Percentiles rank a stretch among this genome's conserved stretches.
Conservation (phyloP, 2,888 invertebrate genomes). For the Leptopilina myrica region DNA sequence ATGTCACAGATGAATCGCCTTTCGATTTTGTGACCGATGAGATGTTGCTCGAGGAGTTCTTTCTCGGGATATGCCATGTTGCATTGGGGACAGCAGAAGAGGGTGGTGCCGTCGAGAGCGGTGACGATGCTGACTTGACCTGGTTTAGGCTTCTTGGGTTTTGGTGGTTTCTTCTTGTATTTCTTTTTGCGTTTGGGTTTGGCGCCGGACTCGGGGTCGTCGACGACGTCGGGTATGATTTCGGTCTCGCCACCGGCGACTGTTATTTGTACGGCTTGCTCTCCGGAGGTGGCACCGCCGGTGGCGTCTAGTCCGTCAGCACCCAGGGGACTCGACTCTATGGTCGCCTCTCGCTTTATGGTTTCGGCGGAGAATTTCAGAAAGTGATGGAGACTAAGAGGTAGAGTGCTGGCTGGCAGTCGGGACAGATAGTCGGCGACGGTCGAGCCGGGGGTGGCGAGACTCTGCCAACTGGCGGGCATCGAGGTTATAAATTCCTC, state of each 20-base stretch:
- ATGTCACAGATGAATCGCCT: conserved; percentile 87
- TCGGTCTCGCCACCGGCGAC: conserved; percentile 78
- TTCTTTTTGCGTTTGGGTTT: conserved; percentile 86
- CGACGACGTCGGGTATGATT: conserved; percentile 76
- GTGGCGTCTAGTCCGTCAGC: conserved; percentile 74
- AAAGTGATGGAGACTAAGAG: conserved; percentile 81
- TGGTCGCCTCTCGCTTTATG: conserved; percentile 77
- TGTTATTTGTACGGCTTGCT: conserved; percentile 78
- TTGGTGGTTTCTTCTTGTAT: conserved; percentile 88
- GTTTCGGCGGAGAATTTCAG: conserved; percentile 81
- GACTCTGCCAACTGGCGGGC: conserved; percentile 79
- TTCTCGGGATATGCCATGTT: conserved; percentile 90
- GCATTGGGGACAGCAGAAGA: conserved; percentile 89
- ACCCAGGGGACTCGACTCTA: conserved; percentile 76
- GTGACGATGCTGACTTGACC: conserved; percentile 88
- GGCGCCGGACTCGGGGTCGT: conserved; percentile 70
- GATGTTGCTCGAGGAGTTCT: conserved; percentile 86
- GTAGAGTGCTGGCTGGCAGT: conserved; percentile 78
- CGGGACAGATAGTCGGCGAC: conserved; percentile 79
- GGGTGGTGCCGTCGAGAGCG: conserved; percentile 85
- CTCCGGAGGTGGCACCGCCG: conserved; percentile 69
- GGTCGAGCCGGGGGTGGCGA: conserved; percentile 76
- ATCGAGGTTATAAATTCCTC: conserved; percentile 77
- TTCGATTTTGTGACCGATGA: conserved; percentile 88
- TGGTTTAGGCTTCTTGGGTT: conserved; percentile 87